These are phyloP conservation scores for Nomada flava DNA, from an alignment of 2,888 invertebrate genomes.

Conservation along the genomic window DNA sequence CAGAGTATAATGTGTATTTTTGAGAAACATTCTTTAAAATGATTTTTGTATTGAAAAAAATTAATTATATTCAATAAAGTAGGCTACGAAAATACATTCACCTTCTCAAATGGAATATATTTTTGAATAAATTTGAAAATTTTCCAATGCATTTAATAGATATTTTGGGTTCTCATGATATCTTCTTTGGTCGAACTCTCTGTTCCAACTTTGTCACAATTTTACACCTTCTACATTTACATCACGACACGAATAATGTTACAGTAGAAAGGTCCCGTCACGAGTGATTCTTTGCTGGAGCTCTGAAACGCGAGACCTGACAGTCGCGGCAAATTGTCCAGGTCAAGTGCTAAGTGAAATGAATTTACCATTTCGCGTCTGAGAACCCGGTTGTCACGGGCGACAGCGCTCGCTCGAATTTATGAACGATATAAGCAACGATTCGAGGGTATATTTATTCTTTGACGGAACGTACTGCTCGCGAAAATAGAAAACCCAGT, in stretches of 20 bases:
- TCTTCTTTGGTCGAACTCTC: no score
- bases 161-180: no score
- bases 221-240: background rate
- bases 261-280: constrained; percentile 6
- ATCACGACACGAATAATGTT: constrained; percentile 10
- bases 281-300: constrained; percentile 28
- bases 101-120: no score
- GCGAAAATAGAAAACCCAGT: background rate
- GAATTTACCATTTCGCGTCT: constrained; percentile 70
- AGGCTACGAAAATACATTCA: no score
- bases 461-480: background rate
- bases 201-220: no score
- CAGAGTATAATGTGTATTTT: no score
- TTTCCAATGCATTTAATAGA: no score
- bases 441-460: constrained; percentile 1
- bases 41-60: no score
- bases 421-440: constrained; percentile 7
- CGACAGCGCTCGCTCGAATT: constrained; percentile 13
- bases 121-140: no score
- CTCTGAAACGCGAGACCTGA: constrained; percentile 38
- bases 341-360: constrained; percentile 63
- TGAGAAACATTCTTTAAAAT: no score
- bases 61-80: no score
- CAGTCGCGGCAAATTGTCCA: constrained; percentile 54
- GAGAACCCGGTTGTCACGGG: constrained; percentile 50